These are phyloP conservation scores for Drosophila pandora DNA, from an alignment of 1,140 invertebrate genomes.

Conservation along the genomic window DNA sequence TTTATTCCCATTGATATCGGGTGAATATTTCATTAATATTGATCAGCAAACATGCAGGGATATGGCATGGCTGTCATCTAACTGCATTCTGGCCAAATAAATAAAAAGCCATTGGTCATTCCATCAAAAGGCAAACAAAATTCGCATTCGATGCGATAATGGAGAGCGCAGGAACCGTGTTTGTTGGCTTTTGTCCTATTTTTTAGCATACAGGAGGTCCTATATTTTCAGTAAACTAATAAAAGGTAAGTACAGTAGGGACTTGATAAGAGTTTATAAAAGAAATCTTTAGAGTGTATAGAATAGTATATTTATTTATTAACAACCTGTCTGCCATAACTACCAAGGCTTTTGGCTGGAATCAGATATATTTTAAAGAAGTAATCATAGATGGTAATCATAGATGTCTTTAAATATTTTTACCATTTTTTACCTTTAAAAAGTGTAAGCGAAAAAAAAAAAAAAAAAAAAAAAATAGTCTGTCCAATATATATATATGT, in stretches of 20 bases:
- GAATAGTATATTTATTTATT: too few relatives aligned
- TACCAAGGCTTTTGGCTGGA: too few relatives aligned
- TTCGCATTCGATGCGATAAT: constrained; percentile 48
- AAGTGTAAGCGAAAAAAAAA: too few relatives aligned
- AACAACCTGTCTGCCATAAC: too few relatives aligned
- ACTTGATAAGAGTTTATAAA: too few relatives aligned
- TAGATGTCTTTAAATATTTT: too few relatives aligned
- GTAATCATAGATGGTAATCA: too few relatives aligned
- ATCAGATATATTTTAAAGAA: too few relatives aligned
- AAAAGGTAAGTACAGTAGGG: background rate
- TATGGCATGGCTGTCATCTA: background rate
- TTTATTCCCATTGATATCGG: background rate
- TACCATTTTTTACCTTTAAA: too few relatives aligned
- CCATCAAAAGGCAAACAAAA: constrained; percentile 17
- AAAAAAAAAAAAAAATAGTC: too few relatives aligned
- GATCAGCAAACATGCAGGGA: background rate
- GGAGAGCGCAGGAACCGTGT: constrained; percentile 29
- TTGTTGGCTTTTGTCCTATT: constrained; percentile 41
- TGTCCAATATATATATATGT: background rate
- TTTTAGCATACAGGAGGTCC: constrained; percentile 10
- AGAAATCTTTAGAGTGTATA: too few relatives aligned
- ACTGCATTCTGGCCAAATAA: constrained; percentile 14
- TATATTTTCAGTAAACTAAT: background rate
- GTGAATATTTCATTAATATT: constrained; percentile 1
- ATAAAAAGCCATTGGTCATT: background rate